These are phyloP conservation scores for Dendrocincla tyrannina DNA, from an alignment of 2,797 vertebrate species.

Conservation along the genomic window DNA sequence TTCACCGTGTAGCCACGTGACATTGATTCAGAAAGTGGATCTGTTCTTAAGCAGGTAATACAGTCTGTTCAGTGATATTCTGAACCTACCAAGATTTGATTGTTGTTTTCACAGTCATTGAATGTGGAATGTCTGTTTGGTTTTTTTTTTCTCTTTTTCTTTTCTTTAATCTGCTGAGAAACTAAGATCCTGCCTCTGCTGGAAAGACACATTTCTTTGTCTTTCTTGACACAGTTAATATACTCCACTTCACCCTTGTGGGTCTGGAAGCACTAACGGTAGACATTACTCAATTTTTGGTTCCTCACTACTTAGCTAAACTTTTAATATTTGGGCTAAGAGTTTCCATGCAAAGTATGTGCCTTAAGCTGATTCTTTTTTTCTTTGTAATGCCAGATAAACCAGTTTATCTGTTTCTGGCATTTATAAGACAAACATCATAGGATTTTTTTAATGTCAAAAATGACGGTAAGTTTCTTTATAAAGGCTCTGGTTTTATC, in stretches of 20 bases:
- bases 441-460: neutral
- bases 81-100: neutral
- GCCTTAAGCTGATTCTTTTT: neutral
- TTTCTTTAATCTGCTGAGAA: neutral
- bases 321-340: neutral
- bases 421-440: neutral
- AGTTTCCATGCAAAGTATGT: neutral
- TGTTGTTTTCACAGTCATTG: neutral
- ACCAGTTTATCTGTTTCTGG: neutral
- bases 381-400: neutral
- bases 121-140: neutral
- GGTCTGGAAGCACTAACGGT: neutral
- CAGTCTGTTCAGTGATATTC: neutral
- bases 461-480: neutral
- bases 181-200: neutral
- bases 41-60: neutral
- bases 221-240: neutral
- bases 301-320: neutral
- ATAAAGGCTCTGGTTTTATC: neutral
- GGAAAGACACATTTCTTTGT: neutral
- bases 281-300: neutral
- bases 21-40: neutral
- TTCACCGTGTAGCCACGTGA: rapidly evolving
- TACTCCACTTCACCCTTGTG: neutral
- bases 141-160: neutral